These are phyloP conservation scores for Sitophilus oryzae DNA, from an alignment of 1,140 invertebrate genomes.

Conservation along the genomic window DNA sequence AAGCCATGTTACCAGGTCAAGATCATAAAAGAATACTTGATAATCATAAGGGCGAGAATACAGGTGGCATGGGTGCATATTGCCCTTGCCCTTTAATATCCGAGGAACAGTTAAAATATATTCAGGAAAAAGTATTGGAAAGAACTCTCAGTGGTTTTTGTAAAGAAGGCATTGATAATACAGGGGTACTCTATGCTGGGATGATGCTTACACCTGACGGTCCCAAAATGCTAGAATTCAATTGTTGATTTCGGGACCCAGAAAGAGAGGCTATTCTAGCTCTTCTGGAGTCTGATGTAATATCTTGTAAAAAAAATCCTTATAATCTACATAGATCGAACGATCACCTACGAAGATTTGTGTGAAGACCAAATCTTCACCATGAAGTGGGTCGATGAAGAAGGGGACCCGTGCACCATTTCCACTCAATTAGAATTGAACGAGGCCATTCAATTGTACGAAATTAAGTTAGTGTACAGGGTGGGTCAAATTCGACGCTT, in stretches of 20 bases:
- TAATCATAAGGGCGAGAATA: slow-evolving; percentile 89
- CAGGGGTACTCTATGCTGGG: slow-evolving; percentile 89
- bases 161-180: slow-evolving; percentile 71
- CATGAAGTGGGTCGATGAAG: slow-evolving; percentile 99
- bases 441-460: slow-evolving; percentile 92
- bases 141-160: slow-evolving; percentile 73
- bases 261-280: slow-evolving; percentile 94
- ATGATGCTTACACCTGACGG: slow-evolving; percentile 88
- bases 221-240: slow-evolving; percentile 92
- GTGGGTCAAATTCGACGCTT: too few species aligned
- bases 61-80: slow-evolving; percentile 97
- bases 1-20: slow-evolving; percentile 84
- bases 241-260: slow-evolving; percentile 96
- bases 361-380: slow-evolving; percentile 85
- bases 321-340: slow-evolving; percentile 87
- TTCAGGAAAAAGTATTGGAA: slow-evolving; percentile 71
- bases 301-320: too few species aligned
- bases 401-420: slow-evolving; percentile 97
- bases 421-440: slow-evolving; percentile 92
- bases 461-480: too few species aligned
- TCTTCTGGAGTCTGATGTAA: slow-evolving; percentile 77
- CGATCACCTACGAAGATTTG: slow-evolving; percentile 78
- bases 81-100: slow-evolving; percentile 81
- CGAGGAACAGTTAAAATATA: slow-evolving; percentile 55
- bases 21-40: slow-evolving; percentile 91